A percentile compares a stretch with the other conserved stretches of the same genome.
These are phyloP conservation scores for Camponotus fellah DNA, from an alignment of 2,888 invertebrate genomes.

Conservation along the genomic window DNA sequence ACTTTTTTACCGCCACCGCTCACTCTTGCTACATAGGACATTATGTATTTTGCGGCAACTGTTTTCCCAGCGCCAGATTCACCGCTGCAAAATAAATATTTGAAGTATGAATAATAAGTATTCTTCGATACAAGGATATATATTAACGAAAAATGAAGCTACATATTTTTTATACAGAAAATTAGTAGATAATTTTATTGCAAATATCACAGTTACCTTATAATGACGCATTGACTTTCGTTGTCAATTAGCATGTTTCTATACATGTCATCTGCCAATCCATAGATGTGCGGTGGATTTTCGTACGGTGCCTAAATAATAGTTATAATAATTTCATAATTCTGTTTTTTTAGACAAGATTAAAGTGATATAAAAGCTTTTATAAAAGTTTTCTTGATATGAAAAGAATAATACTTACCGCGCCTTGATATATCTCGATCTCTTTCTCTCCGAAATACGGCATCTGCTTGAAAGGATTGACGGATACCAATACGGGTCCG, in stretches of 20 bases:
- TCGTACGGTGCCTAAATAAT: conserved; percentile 89
- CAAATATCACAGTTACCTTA: conserved; percentile 86
- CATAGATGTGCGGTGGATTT: conserved; percentile 91
- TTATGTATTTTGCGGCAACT: conserved; percentile 90
- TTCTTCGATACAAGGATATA: neutral
- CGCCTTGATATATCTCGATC: conserved; percentile 88
- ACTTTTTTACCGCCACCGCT: conserved; percentile 89
- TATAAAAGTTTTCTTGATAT: neutral
- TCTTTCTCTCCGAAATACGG: conserved; percentile 90
- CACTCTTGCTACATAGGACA: conserved; percentile 89
- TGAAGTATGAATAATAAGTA: neutral
- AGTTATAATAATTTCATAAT: conserved; percentile 39
- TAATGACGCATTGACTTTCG: conserved; percentile 91
- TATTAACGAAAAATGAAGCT: neutral
- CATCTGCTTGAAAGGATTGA: conserved; percentile 89
- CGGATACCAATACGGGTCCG: conserved; percentile 89
- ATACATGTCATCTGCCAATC: conserved; percentile 91
- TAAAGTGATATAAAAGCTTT: neutral
- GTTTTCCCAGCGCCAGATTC: conserved; percentile 91
- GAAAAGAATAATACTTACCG: conserved; percentile 83
- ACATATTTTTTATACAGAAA: neutral
- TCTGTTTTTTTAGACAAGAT: neutral
- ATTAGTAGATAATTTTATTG: neutral
- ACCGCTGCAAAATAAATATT: conserved; percentile 86
- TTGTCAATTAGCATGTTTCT: conserved; percentile 90